Base-by-base conservation (phyloP, 1,140 invertebrate species). In the Bactericera cockerelli region DNA sequence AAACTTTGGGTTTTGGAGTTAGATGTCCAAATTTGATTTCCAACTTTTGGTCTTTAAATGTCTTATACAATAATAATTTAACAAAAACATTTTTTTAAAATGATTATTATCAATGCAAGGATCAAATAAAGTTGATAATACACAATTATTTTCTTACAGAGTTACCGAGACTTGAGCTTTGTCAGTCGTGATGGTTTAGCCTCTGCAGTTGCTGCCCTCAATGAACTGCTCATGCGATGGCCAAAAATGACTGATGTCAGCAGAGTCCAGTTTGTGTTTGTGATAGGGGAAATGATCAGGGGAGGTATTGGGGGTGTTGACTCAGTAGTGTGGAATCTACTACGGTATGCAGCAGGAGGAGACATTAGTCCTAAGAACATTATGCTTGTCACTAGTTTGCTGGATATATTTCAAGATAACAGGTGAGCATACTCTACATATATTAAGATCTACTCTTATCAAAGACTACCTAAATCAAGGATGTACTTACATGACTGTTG, bases 341-440 rank as follows among this genome's bases (percentile, higher is more conserved):
- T 98, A 75, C 77, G 94, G 63, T 90, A 97, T 70, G 91, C 94
- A 56, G 90, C 92, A 49, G 93, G 93, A 59, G 94, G 94, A 59
- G 93, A 98, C 75, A 80, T 91, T 14, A 88, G 87, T 11, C 78
- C 81, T 19, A 87, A 83, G 72, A 98, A 98, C 76, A 78, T 98
- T 60, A 86, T 80, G 74, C 77, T 98, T 63, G 81, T 93, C 56
- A 94, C 98, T 72, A 82, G 81, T 63, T 77, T 98, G 61, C 74
- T 98, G 63, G 93, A 98, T 71, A 87, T 96, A 68, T 91, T 91
- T 71, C 81, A 87, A 68, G 93, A 98, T 67, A 86, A 93, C 73
- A 79, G 75, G 79, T 79, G 69, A 65, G 64, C 59, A n/a, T n/a
- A n/a, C n/a, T n/a, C n/a, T n/a, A n/a, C n/a, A n/a, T n/a, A n/a